Evolutionary conservation across 2,888 invertebrate species (phyloP).

Genomic region (Plebejus melissa): DNA sequence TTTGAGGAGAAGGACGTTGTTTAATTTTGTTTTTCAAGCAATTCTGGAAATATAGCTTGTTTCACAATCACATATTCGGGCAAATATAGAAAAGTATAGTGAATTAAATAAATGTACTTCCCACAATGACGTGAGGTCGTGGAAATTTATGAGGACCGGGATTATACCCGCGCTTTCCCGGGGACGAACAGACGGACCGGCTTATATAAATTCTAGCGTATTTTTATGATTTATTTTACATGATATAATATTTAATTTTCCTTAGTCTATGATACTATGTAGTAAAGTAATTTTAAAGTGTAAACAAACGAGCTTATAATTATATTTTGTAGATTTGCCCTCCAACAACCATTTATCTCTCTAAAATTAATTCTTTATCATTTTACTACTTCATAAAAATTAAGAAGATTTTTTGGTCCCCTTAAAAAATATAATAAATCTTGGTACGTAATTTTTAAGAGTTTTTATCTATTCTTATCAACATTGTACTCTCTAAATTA

Average conservation of each 20-base stretch:
- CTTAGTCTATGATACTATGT: too few species aligned
- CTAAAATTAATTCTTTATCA: background rate
- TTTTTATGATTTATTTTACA: background rate
- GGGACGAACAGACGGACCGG: conserved; percentile 18
- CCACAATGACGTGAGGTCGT: background rate
- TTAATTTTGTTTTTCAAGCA: background rate
- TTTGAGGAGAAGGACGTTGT: too few species aligned
- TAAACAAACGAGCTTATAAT: conserved; percentile 3
- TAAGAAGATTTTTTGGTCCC: background rate
- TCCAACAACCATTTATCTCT: background rate
- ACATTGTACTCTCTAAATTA: conserved; percentile 51
- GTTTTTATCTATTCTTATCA: conserved; percentile 27
- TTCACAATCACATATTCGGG: background rate
- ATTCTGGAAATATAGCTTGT: background rate
- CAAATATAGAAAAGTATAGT: background rate
- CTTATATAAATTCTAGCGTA: background rate
- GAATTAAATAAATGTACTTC: conserved; percentile 13
- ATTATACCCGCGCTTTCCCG: conserved; percentile 8
- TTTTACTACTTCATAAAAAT: background rate
- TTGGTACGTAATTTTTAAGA: background rate
- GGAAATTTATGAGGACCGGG: conserved; percentile 10
- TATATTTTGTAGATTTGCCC: background rate
- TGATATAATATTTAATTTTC: too few species aligned
- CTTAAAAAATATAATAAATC: background rate
- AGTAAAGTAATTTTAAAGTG: conserved; percentile 15